A percentile compares a stretch with the other conserved stretches of the same genome.
These are phyloP conservation scores for Anguilla obscura DNA, from an alignment of 2,797 vertebrate genomes.

Conservation along the genomic window DNA sequence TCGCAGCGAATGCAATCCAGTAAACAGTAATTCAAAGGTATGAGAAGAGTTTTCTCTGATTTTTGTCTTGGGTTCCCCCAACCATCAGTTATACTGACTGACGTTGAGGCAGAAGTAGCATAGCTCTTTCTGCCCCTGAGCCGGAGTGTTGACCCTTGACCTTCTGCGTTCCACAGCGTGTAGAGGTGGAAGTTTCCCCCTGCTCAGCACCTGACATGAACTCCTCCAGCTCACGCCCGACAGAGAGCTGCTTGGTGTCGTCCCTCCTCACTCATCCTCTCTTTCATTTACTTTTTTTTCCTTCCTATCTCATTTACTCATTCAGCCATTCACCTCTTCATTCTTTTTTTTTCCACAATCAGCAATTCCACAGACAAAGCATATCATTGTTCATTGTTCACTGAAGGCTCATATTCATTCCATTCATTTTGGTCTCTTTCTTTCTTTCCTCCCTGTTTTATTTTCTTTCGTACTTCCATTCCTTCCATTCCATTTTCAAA, in stretches of 20 bases:
- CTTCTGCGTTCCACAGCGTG: neutral
- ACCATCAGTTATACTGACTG: neutral
- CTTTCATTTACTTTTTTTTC: neutral
- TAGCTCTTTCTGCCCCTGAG: neutral
- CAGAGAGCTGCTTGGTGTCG: neutral
- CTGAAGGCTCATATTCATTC: conserved; percentile 50
- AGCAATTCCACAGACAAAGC: conserved; percentile 49
- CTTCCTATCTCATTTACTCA: neutral
- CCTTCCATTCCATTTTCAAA: conserved; percentile 23
- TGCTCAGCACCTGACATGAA: neutral
- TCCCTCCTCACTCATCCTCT: neutral
- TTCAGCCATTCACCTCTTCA: conserved; percentile 2
- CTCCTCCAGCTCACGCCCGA: neutral
- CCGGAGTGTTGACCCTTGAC: neutral
- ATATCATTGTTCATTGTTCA: conserved; percentile 38
- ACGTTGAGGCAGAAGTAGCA: neutral
- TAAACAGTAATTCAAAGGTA: neutral
- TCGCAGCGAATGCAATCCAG: neutral
- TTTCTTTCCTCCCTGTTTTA: conserved; percentile 51
- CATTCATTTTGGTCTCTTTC: conserved; percentile 60
- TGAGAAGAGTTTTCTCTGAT: neutral
- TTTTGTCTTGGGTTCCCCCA: neutral
- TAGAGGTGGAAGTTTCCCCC: neutral
- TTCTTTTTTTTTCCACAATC: conserved; percentile 37
- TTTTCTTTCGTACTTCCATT: neutral